Conservation (phyloP, 2,113 vertebrate genomes). For the Atlantisia rogersi region DNA sequence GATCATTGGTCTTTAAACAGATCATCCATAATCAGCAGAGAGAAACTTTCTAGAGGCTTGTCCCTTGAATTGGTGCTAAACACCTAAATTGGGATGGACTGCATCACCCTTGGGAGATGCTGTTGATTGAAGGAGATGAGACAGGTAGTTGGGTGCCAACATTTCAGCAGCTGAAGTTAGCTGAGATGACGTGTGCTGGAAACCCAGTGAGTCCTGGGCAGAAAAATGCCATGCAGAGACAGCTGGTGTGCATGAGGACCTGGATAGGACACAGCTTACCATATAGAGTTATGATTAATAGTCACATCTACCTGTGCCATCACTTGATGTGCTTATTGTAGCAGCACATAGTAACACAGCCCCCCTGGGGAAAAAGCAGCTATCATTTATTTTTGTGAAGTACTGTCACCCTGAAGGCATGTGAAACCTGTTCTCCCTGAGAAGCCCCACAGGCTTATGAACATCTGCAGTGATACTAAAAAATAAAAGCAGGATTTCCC, state of each 20-base stretch:
- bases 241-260: not conserved
- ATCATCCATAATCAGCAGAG: rapidly evolving
- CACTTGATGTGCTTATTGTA: not conserved
- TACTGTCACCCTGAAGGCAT: rapidly evolving
- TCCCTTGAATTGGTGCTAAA: not conserved
- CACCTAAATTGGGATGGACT: not conserved
- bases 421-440: not conserved
- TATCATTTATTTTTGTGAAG: not conserved
- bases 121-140: not conserved
- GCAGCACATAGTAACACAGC: not conserved
- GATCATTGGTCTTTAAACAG: rapidly evolving
- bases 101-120: not conserved
- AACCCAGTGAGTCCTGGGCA: not conserved
- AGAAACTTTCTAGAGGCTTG: not conserved
- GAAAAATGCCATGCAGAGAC: not conserved
- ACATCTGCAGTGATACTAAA: not conserved
- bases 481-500: rapidly evolving
- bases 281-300: not conserved
- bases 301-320: not conserved
- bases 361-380: not conserved
- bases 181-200: not conserved
- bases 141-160: not conserved
- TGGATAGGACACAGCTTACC: not conserved
- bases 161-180: not conserved
- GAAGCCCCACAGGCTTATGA: not conserved